Base-by-base conservation (phyloP, 2,797 vertebrate genomes). In the Sarcophilus harrisii region DNA sequence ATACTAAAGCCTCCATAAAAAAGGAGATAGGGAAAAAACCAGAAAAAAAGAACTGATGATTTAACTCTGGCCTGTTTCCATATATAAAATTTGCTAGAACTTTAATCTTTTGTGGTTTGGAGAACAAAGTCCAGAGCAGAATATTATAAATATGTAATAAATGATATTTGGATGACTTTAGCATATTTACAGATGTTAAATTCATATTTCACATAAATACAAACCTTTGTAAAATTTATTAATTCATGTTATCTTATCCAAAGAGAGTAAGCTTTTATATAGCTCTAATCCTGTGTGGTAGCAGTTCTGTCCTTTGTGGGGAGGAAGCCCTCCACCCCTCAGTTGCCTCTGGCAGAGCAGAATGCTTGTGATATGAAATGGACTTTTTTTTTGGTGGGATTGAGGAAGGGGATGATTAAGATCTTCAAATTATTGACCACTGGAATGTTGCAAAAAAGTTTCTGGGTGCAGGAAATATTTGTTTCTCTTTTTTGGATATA, bases 141-240 rank as follows among this genome's bases (percentile, higher is more conserved):
- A 90, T 91, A 91, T 45, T 95, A 13, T 54, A 95, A 90, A 62
- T 95, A 52, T 93, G 29, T 94, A 55, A 57, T 58, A 90, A 57
- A 92, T 96, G 94, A 95, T 96, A 94, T 93, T 92, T 62, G 60
- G 96, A 93, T 94, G 38, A 52, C 93, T 92, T 66, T 29, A 30
- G n/a, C 91, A 14, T 96, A 95, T 97, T 98, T 97, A 92, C 98
- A 97, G 96, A 96, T 73, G 90, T 0, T 92, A 94, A 94, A 54
- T 94, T 97, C 96, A 45, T 94, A 93, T 96, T 97, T 97, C 97
- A 92, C 95, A 96, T 81, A 96, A 91, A 97, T 96, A 93, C 93
- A 94, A 94, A 90, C 92, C 60, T 96, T 91, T 92, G 89, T 90
- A 93, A 95, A 89, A 66, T 91, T 97, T 95, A 96, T 97, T 97